These are phyloP conservation scores for Hirundichthys speculiger DNA, from an alignment of 2,113 vertebrate genomes.

Conservation along the genomic window DNA sequence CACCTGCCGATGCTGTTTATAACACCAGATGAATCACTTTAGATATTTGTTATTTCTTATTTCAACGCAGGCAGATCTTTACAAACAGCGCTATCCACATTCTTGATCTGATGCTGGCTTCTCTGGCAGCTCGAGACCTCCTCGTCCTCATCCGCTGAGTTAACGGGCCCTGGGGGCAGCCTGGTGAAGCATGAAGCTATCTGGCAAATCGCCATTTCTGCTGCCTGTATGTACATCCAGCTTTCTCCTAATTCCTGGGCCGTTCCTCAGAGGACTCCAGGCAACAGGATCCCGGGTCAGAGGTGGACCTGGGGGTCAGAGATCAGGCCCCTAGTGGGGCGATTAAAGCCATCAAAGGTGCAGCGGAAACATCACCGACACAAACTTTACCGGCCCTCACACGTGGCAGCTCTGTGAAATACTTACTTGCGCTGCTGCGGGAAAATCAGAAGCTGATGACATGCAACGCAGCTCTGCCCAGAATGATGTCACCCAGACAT, in stretches of 20 bases:
- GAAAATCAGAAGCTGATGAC: background rate
- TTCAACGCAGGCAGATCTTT: constrained; percentile 48
- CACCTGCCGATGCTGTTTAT: constrained; percentile 29
- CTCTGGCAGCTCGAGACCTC: background rate
- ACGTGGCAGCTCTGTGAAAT: background rate
- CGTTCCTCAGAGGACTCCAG: constrained; percentile 28
- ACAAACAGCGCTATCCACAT: constrained; percentile 66
- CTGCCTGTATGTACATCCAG: constrained; percentile 28
- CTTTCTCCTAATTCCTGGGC: constrained; percentile 44
- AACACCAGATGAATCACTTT: constrained; percentile 24
- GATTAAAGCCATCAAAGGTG: constrained; percentile 40
- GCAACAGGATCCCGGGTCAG: constrained; percentile 48
- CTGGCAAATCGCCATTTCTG: constrained; percentile 27
- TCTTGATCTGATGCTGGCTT: constrained; percentile 62
- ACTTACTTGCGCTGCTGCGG: constrained; percentile 1
- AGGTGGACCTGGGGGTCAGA: constrained; percentile 45
- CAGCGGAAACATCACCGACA: constrained; percentile 12
- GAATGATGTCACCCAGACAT: constrained; percentile 39
- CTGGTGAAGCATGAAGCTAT: constrained; percentile 47
- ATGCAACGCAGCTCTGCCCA: background rate
- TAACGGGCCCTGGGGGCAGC: constrained; percentile 27
- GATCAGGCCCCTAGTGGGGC: constrained; percentile 43
- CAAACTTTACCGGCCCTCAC: constrained; percentile 13
- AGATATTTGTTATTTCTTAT: constrained; percentile 49
- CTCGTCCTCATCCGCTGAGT: background rate